phyloP scores from a whole-genome alignment of 2,113 vertebrate species.

The Hassar affinis region DNA sequence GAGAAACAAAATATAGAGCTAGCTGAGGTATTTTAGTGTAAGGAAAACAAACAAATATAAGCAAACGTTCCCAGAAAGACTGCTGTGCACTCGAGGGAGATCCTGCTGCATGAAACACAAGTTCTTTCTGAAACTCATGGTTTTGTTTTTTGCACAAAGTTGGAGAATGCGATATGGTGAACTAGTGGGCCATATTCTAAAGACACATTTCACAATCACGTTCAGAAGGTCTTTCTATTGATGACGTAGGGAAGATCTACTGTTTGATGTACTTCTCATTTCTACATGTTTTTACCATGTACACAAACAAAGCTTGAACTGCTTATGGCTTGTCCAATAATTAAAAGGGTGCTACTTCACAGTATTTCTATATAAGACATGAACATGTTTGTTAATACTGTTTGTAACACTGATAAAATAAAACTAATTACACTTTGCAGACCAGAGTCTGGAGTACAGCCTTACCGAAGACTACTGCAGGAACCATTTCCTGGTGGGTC shows the following conservation, averaged over 20 bases:
- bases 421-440: conserved; percentile 67
- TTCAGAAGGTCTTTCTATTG: conserved; percentile 3
- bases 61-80: neutral
- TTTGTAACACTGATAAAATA: neutral
- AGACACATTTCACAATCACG: conserved; percentile 20
- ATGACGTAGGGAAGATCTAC: conserved; percentile 3
- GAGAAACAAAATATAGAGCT: neutral
- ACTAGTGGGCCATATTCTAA: conserved; percentile 14
- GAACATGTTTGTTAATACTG: neutral
- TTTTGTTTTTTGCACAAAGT: neutral
- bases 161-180: conserved; percentile 31
- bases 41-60: too few relatives aligned
- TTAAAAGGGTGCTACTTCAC: neutral
- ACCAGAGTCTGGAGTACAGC: conserved; percentile 88
- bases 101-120: conserved; percentile 33
- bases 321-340: neutral
- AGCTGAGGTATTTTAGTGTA: neutral
- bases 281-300: neutral
- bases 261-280: neutral
- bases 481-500: conserved; percentile 93
- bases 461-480: conserved; percentile 93
- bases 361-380: neutral
- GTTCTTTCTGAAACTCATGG: conserved; percentile 43
- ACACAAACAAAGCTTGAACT: conserved; percentile 27
- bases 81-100: neutral